Conservation (phyloP, 2,113 vertebrate species). For the Burhinus bistriatus region DNA sequence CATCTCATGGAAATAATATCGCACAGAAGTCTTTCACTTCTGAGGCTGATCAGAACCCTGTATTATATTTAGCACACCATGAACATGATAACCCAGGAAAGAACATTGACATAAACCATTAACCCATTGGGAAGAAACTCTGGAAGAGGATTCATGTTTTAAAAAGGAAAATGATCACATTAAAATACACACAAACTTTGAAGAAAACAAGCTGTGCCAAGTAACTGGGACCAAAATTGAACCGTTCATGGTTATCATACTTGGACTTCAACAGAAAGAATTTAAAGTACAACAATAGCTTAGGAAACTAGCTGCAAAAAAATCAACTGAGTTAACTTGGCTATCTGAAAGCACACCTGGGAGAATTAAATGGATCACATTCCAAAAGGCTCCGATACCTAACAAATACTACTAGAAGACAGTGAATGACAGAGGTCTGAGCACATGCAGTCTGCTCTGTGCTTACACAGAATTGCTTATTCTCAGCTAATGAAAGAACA, state of each 20-base stretch:
- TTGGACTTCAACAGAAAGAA: not conserved
- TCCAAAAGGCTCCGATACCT: not conserved
- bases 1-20: not conserved
- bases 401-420: not conserved
- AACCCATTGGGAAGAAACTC: not conserved
- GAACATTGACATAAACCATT: not conserved
- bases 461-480: not conserved
- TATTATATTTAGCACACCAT: not conserved
- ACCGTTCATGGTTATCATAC: not conserved
- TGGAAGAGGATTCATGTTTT: not conserved
- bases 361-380: not conserved
- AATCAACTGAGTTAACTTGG: not conserved
- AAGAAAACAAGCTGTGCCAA: not conserved
- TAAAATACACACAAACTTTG: not conserved
- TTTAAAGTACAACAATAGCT: not conserved
- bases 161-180: not conserved
- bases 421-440: not conserved
- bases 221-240: not conserved
- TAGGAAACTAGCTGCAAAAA: not conserved
- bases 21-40: not conserved
- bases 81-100: not conserved
- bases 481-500: not conserved
- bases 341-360: not conserved
- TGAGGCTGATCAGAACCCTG: not conserved
- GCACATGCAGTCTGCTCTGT: not conserved